Base-by-base conservation (phyloP, 37 sponge, comb jelly and placozoan genomes). In the Mnemiopsis leidyi region DNA sequence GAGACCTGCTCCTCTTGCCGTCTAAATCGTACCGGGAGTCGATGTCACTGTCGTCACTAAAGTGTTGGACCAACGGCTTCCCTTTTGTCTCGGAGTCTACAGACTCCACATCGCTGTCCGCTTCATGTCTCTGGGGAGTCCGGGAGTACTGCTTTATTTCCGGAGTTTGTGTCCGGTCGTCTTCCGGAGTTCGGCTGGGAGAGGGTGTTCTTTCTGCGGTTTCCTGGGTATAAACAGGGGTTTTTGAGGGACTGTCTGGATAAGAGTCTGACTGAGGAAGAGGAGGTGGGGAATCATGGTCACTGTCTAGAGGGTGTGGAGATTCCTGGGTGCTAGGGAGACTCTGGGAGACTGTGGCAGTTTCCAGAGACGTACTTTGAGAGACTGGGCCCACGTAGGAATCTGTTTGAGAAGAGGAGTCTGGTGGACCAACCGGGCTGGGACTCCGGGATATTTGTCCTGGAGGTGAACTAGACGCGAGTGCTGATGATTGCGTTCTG, bases 41-140 rank as follows among this genome's bases (percentile, higher is more conserved):
- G 23, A 36, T 7, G 2, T 82, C 82, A 18, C 38, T 34, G 31
- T 82, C 82, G 23, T 82, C 82, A 31, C 38, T 34, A 23, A 82
- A 82, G 82, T 82, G 82, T 30, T 82, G 82, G 7, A 82, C 82
- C 7, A 82, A 30, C 9, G 82, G 82, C 82, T 32, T 31, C 37
- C 82, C 82, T 30, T 82, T 82, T 7, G 82, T 82, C 36, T 82
- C 82, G 3, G 37, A 36, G 38, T 82, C 82, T 9, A 82, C 82
- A 5, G 37, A 36, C 82, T 82, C 82, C 7, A 23, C 82, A 3
- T 82, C 82, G 23, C 82, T 82, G 32, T 82, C 82, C 3, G 7
- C 37, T 48, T 48, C 61, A 48, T 5, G 61, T 25, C 73, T 23
- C 9, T 23, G 24, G 7, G 73, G 73, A 25, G 73, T 29, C 24